Conservation (phyloP, 2,888 invertebrate species). For the Agriotes lineatus region DNA sequence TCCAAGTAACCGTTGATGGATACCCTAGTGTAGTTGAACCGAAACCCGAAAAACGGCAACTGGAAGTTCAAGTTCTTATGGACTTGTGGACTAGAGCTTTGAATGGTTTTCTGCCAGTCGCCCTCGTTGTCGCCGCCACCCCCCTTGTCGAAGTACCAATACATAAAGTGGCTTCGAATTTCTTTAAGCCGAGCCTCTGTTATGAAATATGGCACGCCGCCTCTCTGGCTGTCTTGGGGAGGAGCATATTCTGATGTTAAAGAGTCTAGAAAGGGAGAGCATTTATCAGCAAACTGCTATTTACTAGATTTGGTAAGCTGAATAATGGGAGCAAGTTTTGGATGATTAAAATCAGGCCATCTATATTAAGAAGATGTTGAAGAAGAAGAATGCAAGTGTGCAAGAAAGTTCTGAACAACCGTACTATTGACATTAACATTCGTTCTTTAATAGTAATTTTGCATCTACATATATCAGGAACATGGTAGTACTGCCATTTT, state of each 20-base stretch:
- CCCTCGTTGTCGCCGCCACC: slow-evolving; percentile 77
- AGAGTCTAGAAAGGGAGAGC: slow-evolving; percentile 64
- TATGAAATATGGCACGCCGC: slow-evolving; percentile 75
- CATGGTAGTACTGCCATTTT: too few species aligned
- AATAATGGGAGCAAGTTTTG: too few species aligned
- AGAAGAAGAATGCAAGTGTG: too few species aligned
- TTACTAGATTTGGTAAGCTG: too few species aligned
- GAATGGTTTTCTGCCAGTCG: slow-evolving; percentile 87
- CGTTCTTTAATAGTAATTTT: too few species aligned
- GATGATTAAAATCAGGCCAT: too few species aligned
- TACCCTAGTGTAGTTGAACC: slow-evolving; percentile 93
- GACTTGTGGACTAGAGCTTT: slow-evolving; percentile 85
- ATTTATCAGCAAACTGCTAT: too few species aligned
- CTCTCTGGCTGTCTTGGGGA: slow-evolving; percentile 65
- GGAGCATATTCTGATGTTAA: slow-evolving; percentile 67
- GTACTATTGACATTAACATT: too few species aligned
- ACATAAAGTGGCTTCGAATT: slow-evolving; percentile 83
- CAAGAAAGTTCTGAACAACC: too few species aligned
- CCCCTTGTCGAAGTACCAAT: slow-evolving; percentile 89
- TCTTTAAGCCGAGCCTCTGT: slow-evolving; percentile 75
- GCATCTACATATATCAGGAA: too few species aligned
- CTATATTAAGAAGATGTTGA: too few species aligned
- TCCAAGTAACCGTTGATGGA: slow-evolving; percentile 69
- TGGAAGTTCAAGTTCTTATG: slow-evolving; percentile 95
- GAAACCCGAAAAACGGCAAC: slow-evolving; percentile 90